Percentiles rank a stretch among this genome's conserved stretches.
These are phyloP conservation scores for Arge pagana DNA, from an alignment of 2,888 invertebrate genomes.

Conservation along the genomic window DNA sequence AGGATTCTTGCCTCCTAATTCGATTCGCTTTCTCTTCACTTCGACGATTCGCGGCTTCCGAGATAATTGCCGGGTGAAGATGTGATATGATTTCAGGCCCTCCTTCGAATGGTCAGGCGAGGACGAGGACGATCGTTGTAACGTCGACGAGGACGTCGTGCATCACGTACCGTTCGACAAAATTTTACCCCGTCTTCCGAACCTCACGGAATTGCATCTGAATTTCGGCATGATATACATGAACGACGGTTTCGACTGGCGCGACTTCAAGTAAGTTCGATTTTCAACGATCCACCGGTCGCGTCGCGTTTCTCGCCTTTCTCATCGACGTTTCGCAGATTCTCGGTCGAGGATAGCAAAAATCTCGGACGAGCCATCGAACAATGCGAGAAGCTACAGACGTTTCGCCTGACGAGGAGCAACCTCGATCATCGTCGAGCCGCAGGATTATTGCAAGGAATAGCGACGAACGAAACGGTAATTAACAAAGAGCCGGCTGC, in stretches of 20 bases:
- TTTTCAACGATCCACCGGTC: neutral
- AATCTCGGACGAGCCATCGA: slow-evolving; percentile 63
- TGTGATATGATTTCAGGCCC: slow-evolving; percentile 28
- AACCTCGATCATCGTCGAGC: slow-evolving; percentile 65
- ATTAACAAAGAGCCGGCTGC: too few species aligned
- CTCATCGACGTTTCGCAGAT: slow-evolving; percentile 40
- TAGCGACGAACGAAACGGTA: slow-evolving; percentile 58
- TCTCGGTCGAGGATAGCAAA: slow-evolving; percentile 65
- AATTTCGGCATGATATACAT: slow-evolving; percentile 60
- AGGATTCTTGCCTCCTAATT: too few species aligned
- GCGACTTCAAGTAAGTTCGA: slow-evolving; percentile 62
- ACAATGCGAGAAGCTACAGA: slow-evolving; percentile 59
- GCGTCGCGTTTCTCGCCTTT: neutral
- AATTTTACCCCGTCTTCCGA: slow-evolving; percentile 61
- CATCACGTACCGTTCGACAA: slow-evolving; percentile 67
- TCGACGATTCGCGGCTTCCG: too few species aligned
- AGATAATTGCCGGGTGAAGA: neutral
- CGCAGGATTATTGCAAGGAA: slow-evolving; percentile 63
- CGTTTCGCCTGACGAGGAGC: slow-evolving; percentile 66
- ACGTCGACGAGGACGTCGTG: slow-evolving; percentile 52
- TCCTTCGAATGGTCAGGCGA: slow-evolving; percentile 56
- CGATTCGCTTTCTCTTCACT: neutral
- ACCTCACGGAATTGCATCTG: slow-evolving; percentile 61
- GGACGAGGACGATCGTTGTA: slow-evolving; percentile 49
- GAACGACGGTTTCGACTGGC: slow-evolving; percentile 62